These are phyloP conservation scores for Synchiropus splendidus DNA, from an alignment of 2,113 vertebrate genomes.

Conservation along the genomic window DNA sequence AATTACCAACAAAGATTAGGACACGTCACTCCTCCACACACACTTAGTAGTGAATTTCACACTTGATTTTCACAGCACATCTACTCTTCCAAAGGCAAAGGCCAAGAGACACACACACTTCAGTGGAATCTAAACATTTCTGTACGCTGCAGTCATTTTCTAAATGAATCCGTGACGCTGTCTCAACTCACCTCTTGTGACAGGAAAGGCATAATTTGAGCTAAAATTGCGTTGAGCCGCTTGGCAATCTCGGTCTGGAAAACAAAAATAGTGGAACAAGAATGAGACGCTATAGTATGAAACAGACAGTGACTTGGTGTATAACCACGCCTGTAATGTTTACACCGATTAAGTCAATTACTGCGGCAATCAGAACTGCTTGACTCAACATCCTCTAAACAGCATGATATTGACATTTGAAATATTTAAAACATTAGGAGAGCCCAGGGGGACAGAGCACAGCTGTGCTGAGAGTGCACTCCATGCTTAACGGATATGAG, in stretches of 20 bases:
- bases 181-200: slow-evolving; percentile 89
- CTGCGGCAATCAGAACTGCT: slow-evolving; percentile 69
- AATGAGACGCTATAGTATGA: slow-evolving; percentile 40
- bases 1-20: slow-evolving; percentile 45
- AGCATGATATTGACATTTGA: slow-evolving; percentile 75
- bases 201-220: slow-evolving; percentile 98
- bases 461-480: slow-evolving; percentile 71
- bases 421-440: slow-evolving; percentile 74
- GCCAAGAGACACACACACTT: too few relatives aligned
- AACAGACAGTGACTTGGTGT: slow-evolving; percentile 45
- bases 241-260: slow-evolving; percentile 96
- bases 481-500: slow-evolving; percentile 65
- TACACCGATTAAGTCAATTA: slow-evolving; percentile 73
- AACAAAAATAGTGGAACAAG: slow-evolving; percentile 37
- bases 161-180: neutral
- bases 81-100: too few relatives aligned
- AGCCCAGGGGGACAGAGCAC: slow-evolving; percentile 65
- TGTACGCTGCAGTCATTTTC: too few relatives aligned
- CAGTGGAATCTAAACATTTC: too few relatives aligned
- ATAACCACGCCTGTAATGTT: slow-evolving; percentile 62
- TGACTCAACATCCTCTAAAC: slow-evolving; percentile 74
- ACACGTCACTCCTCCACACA: slow-evolving; percentile 19
- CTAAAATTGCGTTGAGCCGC: slow-evolving; percentile 91
- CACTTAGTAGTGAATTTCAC: slow-evolving; percentile 21
- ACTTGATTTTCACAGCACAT: slow-evolving; percentile 16